Base-by-base conservation (phyloP, 2,888 invertebrate genomes). In the Cosmorhoe ocellata region DNA sequence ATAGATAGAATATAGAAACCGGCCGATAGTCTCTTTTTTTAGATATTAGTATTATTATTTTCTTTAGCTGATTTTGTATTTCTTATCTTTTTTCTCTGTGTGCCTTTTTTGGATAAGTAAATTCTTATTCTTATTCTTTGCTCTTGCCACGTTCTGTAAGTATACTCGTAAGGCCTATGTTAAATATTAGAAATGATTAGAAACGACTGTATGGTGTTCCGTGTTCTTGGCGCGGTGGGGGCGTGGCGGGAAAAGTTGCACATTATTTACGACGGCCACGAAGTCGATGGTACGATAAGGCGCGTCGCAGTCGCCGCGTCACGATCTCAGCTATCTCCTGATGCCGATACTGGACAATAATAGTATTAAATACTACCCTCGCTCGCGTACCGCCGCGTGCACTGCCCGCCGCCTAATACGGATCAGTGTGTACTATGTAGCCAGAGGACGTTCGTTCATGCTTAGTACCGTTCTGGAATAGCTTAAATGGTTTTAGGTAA, bases 241-340 rank as follows among this genome's bases (percentile, higher is more conserved):
- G 89, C 88, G 89, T 85, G 86, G 79, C 87, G 84, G 87, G 85
- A 86, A 89, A 88, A 88, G 84, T 86, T 87, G 86, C 85, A 81
- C 86, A 86, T 88, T 89, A 90, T 90, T 88, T 90, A 90, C 89
- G 86, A 84, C 72, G 78, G 72, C 87, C 89, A 89, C 89, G 89
- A 89, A 86, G 76, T 71, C 85, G 90, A 88, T 90, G 81, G 79
- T 67, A 76, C 83, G 90, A 90, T 90, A 89, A 90, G 84, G 84
- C 83, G 82, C 87, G 87, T 90, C 88, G 87, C 86, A 86, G 81
- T 79, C 84, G 75, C 84, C 80, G 78, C 85, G 87, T 90, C 90
- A 90, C 90, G 90, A 90, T 90, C 88, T 86, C 56, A 62, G 66
- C 86, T 88, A 87, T 87, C 86, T 82, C 61, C 70, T 71, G 83